Evolutionary conservation across 2,113 vertebrate genomes (phyloP), one percentile per base, ranked within the genome.

Genomic region (Mohoua ochrocephala): DNA sequence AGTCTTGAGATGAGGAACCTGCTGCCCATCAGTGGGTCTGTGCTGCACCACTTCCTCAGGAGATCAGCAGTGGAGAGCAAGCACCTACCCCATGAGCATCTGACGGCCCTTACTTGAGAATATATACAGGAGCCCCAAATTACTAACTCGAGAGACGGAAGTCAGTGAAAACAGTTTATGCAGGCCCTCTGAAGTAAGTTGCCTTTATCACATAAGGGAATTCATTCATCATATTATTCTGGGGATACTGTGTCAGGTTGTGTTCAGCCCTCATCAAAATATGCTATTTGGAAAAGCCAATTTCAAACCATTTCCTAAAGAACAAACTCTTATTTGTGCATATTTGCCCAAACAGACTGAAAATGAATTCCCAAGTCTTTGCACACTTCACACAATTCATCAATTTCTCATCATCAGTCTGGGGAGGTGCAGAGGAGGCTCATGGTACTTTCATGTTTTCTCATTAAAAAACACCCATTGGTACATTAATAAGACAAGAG

Each of bases 401-500:
- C 95, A 88, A 24, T 93, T 91, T 95, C 96, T 94, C 92, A 91
- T 78, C 82, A 94, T 93, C 83, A 78, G 92, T 88, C 90, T 96
- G 83, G 92, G 82, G 85, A 91, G 41, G 52, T 33, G 4, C 68
- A 86, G 85, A 86, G 76, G 77, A 94, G n/a, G 68, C 83, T 89
- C 37, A 44, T 71, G 60, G 60, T 84, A 92, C 88, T 96, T 95
- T 97, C 90, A 96, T 95, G 95, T 96, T 95, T 96, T 95, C 95
- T 96, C 85, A 96, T 96, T 95, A 96, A 96, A 95, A 96, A 96
- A 92, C 90, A 97, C 83, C 93, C 93, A 78, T 96, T 94, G 95
- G 75, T 96, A 94, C 92, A 96, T 96, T 96, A 96, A 96, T 97
- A 97, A 96, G 95, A 97, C 95, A 96, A 96, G 83, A 97, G 71